These are phyloP conservation scores for Julus scanicus DNA, from an alignment of 2,888 invertebrate species.

Conservation along the genomic window DNA sequence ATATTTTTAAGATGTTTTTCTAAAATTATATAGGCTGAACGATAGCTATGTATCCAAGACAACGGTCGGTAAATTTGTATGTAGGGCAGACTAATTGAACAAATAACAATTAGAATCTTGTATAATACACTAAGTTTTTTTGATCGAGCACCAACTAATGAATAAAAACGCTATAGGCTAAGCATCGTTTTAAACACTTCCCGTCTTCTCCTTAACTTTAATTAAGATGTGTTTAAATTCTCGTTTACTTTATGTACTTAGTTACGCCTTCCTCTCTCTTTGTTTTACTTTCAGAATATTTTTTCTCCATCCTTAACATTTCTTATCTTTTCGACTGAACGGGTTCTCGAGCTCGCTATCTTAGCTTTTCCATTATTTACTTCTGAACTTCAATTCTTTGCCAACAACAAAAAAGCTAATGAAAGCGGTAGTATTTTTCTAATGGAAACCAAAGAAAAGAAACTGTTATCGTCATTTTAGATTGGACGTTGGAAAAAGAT, in stretches of 20 bases:
- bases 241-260: constrained; percentile 21
- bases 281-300: constrained; percentile 24
- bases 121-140: too few relatives aligned
- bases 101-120: too few relatives aligned
- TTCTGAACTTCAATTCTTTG: constrained; percentile 32
- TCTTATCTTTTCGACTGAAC: constrained; percentile 37
- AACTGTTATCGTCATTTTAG: constrained; percentile 40
- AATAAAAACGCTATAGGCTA: background rate
- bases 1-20: too few relatives aligned
- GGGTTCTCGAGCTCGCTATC: constrained; percentile 15
- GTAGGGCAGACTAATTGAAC: too few relatives aligned
- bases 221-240: constrained; percentile 43
- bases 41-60: too few relatives aligned
- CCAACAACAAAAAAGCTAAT: constrained; percentile 43
- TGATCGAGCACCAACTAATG: too few relatives aligned
- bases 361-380: constrained; percentile 45
- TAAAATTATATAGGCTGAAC: too few relatives aligned
- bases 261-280: constrained; percentile 20
- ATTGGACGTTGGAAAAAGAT: constrained; percentile 8
- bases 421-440: constrained; percentile 37
- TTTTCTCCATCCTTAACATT: constrained; percentile 38
- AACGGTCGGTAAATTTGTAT: too few relatives aligned
- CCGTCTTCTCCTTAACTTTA: constrained; percentile 4
- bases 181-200: background rate
- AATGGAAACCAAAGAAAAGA: constrained; percentile 45